Base-by-base conservation (phyloP, 2,797 vertebrate genomes). In the Sternotherus odoratus region DNA sequence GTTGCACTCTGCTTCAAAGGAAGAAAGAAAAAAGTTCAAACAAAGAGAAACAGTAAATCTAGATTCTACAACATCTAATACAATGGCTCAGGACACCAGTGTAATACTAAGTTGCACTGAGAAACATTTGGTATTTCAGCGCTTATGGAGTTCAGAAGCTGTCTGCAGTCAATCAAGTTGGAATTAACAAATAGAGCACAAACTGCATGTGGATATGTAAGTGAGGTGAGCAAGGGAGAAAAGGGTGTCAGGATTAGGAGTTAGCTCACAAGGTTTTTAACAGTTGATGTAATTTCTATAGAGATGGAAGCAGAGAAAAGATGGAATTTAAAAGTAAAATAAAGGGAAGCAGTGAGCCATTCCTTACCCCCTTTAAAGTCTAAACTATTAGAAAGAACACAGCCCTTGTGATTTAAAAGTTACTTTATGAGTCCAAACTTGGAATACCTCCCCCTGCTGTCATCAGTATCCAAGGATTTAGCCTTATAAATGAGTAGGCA, bases 151-250 rank as follows among this genome's bases (percentile, higher is more conserved):
- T 85, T 91, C 82, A 92, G 88, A 93, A 83, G 46, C 86, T 21
- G 6, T 15, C 51, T 83, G 60, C 17, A 43, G 92, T 77, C 92
- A 91, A 91, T 86, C 87, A 80, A 82, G 82, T 0, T 69, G 17
- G 80, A 94, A 93, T 93, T 94, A 95, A 54, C 78, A 95, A 93
- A 72, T 24, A 49, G 75, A 88, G 75, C 74, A 77, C 84, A 92
- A 96, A 92, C 36, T 86, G 84, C 87, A 74, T 5, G 15, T 78
- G 51, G 50, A 77, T 36, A 75, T 9, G 12, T 6, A 28, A 53
- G 56, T 4, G 56, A 91, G 63, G 80, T n/a, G 28, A 92, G 56
- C 88, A 50, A 51, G 83, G 50, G 86, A 78, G 48, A 66, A 89
- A 80, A 72, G 63, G 83, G 75, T 30, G 50, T 30, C 75, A 77